Conservation (phyloP, 2,888 invertebrate genomes). For the Caenorhabditis sinica region DNA sequence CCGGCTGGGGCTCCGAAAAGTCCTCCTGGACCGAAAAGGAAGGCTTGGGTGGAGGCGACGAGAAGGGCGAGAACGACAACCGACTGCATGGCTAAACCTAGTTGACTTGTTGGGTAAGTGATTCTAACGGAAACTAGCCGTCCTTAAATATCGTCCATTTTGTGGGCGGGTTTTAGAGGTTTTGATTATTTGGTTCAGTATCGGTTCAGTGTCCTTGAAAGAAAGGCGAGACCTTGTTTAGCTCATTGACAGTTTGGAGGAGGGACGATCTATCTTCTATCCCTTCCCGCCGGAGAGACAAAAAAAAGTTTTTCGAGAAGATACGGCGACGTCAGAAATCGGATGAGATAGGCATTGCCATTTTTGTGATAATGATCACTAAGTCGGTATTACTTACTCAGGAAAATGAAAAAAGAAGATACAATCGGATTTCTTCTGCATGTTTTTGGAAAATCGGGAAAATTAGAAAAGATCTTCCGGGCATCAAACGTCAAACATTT, state of each 20-base stretch:
- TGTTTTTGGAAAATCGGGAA: slow-evolving; percentile 2
- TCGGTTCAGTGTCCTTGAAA: slow-evolving; percentile 59
- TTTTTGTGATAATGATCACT: slow-evolving; percentile 21
- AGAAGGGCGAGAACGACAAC: slow-evolving; percentile 51
- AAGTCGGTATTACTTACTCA: slow-evolving; percentile 9
- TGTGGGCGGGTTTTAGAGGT: slow-evolving; percentile 44
- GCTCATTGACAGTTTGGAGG: slow-evolving; percentile 14
- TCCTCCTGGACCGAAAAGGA: slow-evolving; percentile 68
- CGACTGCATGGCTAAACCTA: slow-evolving; percentile 55
- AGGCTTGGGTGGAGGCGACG: slow-evolving; percentile 62
- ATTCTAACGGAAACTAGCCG: neutral
- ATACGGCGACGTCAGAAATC: slow-evolving; percentile 22
- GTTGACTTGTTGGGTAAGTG: slow-evolving; percentile 48
- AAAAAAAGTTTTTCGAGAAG: slow-evolving; percentile 16
- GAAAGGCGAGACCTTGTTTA: slow-evolving; percentile 42
- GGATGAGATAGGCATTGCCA: slow-evolving; percentile 22
- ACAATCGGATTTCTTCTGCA: slow-evolving; percentile 1
- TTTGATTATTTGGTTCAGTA: slow-evolving; percentile 49
- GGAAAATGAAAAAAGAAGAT: slow-evolving; percentile 5
- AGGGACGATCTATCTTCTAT: slow-evolving; percentile 39
- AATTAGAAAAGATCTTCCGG: neutral
- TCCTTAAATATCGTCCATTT: slow-evolving; percentile 32
- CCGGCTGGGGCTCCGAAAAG: slow-evolving; percentile 65
- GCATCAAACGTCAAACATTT: slow-evolving; percentile 32
- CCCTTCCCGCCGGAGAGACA: slow-evolving; percentile 8